These are phyloP conservation scores for Cavia aperea DNA, from an alignment of 2,113 vertebrate species.

Conservation along the genomic window DNA sequence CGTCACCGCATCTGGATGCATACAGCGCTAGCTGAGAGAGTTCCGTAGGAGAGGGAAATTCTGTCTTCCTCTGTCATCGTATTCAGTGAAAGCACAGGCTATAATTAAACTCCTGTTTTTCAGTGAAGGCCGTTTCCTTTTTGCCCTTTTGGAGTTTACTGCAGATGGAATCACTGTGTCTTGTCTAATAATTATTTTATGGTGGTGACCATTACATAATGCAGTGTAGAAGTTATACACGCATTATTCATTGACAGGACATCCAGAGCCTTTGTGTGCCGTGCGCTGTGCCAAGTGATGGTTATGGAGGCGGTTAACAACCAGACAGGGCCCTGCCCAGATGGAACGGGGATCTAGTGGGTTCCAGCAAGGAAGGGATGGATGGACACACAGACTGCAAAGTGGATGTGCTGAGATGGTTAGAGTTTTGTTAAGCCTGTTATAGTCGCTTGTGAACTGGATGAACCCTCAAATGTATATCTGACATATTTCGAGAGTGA, in stretches of 20 bases:
- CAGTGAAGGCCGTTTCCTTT: background rate
- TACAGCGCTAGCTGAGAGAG: background rate
- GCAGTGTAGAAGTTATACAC: slow-evolving; percentile 11
- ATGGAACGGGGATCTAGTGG: background rate
- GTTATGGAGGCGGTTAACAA: background rate
- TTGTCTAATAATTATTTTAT: slow-evolving; percentile 32
- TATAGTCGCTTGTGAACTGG: background rate
- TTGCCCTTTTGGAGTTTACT: background rate
- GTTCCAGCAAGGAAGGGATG: background rate
- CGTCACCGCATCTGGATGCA: background rate
- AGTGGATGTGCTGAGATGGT: background rate
- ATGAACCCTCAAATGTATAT: background rate
- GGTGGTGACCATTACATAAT: slow-evolving; percentile 10
- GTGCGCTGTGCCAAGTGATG: background rate
- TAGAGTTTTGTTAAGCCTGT: background rate
- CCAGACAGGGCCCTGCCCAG: background rate
- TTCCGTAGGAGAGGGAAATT: background rate
- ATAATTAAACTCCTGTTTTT: background rate
- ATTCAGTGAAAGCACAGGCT: background rate
- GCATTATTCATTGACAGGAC: slow-evolving; percentile 13
- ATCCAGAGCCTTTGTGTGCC: background rate
- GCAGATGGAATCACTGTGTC: background rate
- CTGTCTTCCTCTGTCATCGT: background rate
- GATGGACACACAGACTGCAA: background rate
- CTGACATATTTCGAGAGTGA: background rate